A percentile compares a stretch with the other conserved stretches of the same genome.
Evolutionary conservation across 2,113 vertebrate species (phyloP).

Genomic region (Tragulus kanchil): DNA sequence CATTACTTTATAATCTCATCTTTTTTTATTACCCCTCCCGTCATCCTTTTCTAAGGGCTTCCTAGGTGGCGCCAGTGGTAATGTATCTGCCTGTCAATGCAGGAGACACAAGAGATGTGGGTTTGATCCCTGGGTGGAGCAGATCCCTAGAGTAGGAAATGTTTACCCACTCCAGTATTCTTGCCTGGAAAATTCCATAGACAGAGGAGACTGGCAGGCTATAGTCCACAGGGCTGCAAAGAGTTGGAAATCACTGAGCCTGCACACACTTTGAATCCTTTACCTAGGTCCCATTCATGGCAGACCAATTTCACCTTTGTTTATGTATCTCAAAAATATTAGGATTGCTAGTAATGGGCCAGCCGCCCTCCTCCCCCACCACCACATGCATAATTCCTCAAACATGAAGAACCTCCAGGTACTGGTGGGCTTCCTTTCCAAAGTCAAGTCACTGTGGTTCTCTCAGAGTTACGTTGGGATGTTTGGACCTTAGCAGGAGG

Average conservation of each 20-base stretch:
- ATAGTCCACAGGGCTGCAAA: neutral
- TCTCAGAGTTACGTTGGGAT: neutral
- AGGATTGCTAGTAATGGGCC: neutral
- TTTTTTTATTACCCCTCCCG: neutral
- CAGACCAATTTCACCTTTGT: neutral
- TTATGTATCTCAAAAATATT: constrained; percentile 29
- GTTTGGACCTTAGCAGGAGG: neutral
- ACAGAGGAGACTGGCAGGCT: neutral
- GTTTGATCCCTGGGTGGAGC: neutral
- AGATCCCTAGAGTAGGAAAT: neutral
- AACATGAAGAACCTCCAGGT: neutral
- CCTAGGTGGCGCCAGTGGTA: neutral
- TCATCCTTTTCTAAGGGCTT: neutral
- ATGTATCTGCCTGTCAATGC: neutral
- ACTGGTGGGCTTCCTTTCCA: neutral
- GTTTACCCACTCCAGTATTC: neutral
- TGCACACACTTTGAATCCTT: neutral
- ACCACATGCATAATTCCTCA: neutral
- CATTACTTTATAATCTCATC: constrained; percentile 31
- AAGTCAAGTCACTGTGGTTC: neutral
- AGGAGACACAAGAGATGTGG: neutral
- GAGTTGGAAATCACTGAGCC: neutral
- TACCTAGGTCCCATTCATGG: neutral
- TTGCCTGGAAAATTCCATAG: neutral
- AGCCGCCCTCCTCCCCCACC: accelerated